phyloP scores from a whole-genome alignment of 2,888 invertebrate genomes.

The Andrena minutula region DNA sequence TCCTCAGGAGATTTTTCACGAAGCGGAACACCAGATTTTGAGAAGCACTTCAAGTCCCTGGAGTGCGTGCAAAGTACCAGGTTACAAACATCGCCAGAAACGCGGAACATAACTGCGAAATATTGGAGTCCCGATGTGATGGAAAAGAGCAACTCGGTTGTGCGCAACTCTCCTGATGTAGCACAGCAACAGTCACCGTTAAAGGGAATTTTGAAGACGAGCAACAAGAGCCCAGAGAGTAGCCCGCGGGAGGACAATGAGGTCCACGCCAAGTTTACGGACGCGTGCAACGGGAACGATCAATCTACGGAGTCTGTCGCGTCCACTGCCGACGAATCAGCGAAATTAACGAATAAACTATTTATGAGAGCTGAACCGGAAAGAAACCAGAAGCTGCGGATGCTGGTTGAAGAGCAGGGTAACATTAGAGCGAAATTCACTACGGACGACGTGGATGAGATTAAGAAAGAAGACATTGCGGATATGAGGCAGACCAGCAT shows the following conservation, averaged over 20 bases:
- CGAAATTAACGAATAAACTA: conserved; percentile 76
- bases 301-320: neutral
- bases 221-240: neutral
- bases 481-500: conserved; percentile 83
- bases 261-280: neutral
- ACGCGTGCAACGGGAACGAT: neutral
- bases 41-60: conserved; percentile 82
- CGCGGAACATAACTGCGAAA: neutral
- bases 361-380: conserved; percentile 83
- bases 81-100: conserved; percentile 19
- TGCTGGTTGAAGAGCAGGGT: conserved; percentile 79
- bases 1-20: conserved; percentile 77
- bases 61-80: conserved; percentile 57
- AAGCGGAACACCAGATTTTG: conserved; percentile 79
- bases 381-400: conserved; percentile 79
- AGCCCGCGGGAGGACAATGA: neutral
- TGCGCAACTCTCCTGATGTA: neutral
- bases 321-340: conserved; percentile 4
- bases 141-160: conserved; percentile 5
- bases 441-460: conserved; percentile 80
- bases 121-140: neutral
- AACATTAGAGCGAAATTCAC: conserved; percentile 77
- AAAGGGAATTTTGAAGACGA: conserved; percentile 63
- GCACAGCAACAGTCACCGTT: conserved; percentile 27
- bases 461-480: conserved; percentile 81